Evolutionary conservation across 1,140 invertebrate species (phyloP).

Genomic region (Brevipalpus yothersi): DNA sequence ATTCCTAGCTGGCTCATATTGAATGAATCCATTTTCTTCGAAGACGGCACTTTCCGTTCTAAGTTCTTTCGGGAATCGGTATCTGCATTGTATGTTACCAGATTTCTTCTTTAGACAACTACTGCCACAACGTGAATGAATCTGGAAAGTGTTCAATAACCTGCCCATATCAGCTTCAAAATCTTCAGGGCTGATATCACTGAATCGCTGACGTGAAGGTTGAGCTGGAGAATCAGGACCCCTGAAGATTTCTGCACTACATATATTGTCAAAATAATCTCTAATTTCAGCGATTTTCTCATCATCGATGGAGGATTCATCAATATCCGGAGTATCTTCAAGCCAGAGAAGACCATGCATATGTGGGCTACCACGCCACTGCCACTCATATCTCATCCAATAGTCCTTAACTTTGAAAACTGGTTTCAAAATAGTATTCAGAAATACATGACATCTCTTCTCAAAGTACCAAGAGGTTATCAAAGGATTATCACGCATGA

Average conservation of each 20-base stretch:
- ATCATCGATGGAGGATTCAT: no score
- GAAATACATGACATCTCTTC: neutral
- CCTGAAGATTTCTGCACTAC: no score
- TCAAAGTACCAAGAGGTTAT: neutral
- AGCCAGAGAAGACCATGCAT: neutral
- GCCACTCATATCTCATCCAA: neutral
- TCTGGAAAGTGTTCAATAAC: neutral
- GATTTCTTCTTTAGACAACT: neutral
- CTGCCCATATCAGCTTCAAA: neutral
- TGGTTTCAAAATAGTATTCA: neutral
- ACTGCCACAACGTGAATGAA: neutral
- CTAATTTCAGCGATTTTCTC: no score
- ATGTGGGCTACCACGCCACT: neutral
- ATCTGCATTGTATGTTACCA: neutral
- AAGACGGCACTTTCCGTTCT: neutral
- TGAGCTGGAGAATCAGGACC: no score
- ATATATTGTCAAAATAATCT: no score
- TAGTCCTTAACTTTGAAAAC: neutral
- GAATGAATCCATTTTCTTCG: neutral
- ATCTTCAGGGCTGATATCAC: no score
- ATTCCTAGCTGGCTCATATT: neutral
- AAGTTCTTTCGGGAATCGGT: neutral
- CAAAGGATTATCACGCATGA: neutral
- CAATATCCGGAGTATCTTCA: neutral
- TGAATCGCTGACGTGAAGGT: no score